Evolutionary conservation across 2,113 vertebrate species (phyloP).

Genomic region (Herpetotheres cachinnans): DNA sequence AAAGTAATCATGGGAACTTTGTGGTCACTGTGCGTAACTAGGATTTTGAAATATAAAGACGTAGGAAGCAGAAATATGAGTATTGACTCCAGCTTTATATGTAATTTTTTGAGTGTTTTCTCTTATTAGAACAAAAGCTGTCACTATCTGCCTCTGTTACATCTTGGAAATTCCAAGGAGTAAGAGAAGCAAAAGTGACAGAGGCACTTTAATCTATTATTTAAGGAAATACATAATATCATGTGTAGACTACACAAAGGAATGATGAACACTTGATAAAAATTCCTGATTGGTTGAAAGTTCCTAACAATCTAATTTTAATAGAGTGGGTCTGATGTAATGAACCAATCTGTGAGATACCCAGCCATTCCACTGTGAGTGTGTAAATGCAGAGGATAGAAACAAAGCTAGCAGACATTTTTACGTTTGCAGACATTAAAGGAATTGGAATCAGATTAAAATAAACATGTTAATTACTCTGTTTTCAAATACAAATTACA

Average conservation of each 20-base stretch:
- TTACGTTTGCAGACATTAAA: not conserved
- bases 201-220: constrained; percentile 38
- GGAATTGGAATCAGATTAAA: not conserved
- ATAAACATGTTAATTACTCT: not conserved
- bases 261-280: not conserved
- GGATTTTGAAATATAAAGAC: not conserved
- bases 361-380: not conserved
- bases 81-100: not conserved
- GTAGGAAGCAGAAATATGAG: not conserved
- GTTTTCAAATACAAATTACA: not conserved
- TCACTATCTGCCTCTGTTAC: not conserved
- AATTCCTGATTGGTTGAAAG: not conserved
- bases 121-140: constrained; percentile 19
- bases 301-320: not conserved
- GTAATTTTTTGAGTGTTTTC: not conserved
- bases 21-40: not conserved
- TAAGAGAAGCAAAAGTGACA: not conserved
- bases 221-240: not conserved
- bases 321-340: not conserved
- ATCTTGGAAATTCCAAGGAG: constrained; percentile 2
- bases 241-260: not conserved
- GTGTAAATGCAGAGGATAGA: not conserved
- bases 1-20: not conserved
- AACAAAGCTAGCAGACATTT: not conserved
- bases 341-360: not conserved